A percentile compares a stretch with the other conserved stretches of the same genome.
phyloP scores from a whole-genome alignment of 2,113 vertebrate species.

The Peromyscus californicus region DNA sequence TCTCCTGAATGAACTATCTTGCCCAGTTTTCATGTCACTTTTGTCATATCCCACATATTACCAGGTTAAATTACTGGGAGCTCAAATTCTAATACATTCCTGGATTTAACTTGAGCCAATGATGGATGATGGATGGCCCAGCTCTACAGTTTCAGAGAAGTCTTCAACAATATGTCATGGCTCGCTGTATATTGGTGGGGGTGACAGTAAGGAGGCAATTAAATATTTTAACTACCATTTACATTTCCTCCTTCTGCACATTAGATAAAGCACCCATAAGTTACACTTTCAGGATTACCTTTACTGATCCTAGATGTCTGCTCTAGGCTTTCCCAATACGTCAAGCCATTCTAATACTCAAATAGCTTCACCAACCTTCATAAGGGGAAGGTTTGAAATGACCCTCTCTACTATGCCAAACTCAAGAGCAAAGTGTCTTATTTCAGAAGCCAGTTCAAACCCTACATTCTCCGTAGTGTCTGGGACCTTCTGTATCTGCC shows the following conservation, averaged over 20 bases:
- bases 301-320: too few species aligned
- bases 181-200: too few species aligned
- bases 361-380: neutral
- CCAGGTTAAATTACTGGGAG: neutral
- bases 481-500: neutral
- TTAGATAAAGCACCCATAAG: too few species aligned
- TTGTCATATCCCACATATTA: neutral
- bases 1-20: neutral
- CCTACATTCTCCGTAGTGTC: too few species aligned
- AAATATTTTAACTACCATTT: neutral
- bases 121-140: neutral
- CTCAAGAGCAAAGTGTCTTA: neutral
- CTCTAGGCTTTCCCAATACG: neutral
- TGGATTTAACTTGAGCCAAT: neutral
- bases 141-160: neutral
- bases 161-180: neutral
- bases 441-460: neutral
- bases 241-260: neutral
- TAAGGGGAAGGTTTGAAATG: neutral
- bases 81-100: neutral
- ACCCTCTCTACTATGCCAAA: neutral
- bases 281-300: neutral
- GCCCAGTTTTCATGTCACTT: neutral
- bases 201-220: neutral
- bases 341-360: neutral